Evolutionary conservation across 2,113 vertebrate genomes (phyloP).

Genomic region (Lichenostomus cassidix): DNA sequence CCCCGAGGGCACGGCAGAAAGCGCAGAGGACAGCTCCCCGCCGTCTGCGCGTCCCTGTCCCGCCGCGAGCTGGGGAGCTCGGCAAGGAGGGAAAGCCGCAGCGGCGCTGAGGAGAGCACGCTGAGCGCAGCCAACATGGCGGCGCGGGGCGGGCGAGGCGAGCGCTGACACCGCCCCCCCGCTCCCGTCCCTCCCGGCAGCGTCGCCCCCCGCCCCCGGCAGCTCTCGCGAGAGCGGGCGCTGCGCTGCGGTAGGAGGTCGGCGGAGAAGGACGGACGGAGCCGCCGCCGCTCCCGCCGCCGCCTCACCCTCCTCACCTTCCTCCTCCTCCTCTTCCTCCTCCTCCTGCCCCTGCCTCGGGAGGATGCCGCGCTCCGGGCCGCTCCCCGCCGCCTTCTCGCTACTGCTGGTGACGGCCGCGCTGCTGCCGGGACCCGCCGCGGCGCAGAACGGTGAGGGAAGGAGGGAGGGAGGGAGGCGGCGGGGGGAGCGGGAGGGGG

Average conservation of each 20-base stretch:
- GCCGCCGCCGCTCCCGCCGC: neutral
- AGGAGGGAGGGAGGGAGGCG: no score
- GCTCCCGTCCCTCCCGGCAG: neutral
- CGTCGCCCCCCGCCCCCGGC: neutral
- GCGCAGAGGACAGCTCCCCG: neutral
- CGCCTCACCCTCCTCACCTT: neutral
- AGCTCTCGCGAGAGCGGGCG: constrained; percentile 72
- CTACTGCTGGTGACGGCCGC: constrained; percentile 65
- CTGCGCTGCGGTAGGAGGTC: constrained; percentile 69
- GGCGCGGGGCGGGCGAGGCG: neutral
- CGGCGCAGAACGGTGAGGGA: constrained; percentile 71
- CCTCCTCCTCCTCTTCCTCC: neutral
- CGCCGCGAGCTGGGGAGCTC: no score
- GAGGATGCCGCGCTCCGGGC: constrained; percentile 67
- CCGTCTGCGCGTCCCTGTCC: neutral
- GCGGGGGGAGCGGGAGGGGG: no score
- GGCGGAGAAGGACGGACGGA: constrained; percentile 71
- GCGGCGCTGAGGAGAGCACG: fast-evolving
- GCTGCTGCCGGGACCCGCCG: constrained; percentile 63
- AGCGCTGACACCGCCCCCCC: neutral
- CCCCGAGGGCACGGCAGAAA: neutral
- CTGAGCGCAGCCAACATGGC: neutral
- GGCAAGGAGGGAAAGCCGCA: fast-evolving
- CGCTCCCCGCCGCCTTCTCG: constrained; percentile 59
- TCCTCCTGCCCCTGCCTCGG: neutral